Conservation (phyloP, 2,797 vertebrate genomes). For the Xenops minutus region DNA sequence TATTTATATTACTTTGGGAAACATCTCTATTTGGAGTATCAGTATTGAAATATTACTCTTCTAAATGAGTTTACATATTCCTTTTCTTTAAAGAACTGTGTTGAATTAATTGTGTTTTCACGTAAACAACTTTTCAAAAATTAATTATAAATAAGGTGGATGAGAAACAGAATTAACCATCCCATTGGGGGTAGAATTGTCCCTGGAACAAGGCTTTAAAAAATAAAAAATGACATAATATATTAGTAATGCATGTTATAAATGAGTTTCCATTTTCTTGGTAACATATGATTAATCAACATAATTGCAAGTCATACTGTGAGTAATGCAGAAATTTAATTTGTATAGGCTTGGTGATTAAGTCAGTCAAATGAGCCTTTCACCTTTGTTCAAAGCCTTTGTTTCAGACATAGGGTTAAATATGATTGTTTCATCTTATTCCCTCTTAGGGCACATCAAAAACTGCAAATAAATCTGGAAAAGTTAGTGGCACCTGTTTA, state of each 20-base stretch:
- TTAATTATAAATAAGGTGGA: conserved; percentile 29
- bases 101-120: conserved; percentile 8
- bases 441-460: not conserved
- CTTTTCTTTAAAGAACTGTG: not conserved
- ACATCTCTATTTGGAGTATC: not conserved
- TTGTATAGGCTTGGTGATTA: conserved; percentile 42
- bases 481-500: not conserved
- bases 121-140: conserved; percentile 17
- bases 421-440: not conserved
- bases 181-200: conserved; percentile 10
- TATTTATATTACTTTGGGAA: conserved; percentile 10
- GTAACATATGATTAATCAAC: conserved; percentile 63
- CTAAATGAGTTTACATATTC: conserved; percentile 31
- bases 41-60: not conserved
- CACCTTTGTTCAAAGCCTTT: conserved; percentile 29
- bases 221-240: conserved; percentile 40
- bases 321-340: conserved; percentile 56
- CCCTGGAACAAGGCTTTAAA: not conserved
- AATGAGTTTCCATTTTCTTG: conserved; percentile 53
- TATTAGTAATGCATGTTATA: conserved; percentile 26
- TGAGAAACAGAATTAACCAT: conserved; percentile 1
- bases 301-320: conserved; percentile 55
- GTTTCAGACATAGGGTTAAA: not conserved
- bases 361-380: conserved; percentile 47
- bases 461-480: not conserved